These are phyloP conservation scores for Harpagoxenus sublaevis DNA, from an alignment of 2,888 invertebrate species.

Conservation along the genomic window DNA sequence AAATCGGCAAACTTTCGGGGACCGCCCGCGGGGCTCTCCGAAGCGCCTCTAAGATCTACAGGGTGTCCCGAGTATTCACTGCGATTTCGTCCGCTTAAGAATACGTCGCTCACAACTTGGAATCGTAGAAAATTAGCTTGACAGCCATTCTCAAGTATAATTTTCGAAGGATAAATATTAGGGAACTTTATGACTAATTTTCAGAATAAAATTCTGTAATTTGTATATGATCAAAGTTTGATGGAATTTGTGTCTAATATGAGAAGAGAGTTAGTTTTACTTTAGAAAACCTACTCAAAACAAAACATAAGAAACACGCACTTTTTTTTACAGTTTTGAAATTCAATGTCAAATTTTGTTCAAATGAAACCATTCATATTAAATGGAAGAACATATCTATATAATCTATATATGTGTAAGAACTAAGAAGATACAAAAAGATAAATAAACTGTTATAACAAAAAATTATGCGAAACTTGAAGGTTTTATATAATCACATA, in stretches of 20 bases:
- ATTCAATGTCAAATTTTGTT: not conserved
- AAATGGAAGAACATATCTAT: not conserved
- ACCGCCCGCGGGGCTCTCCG: slow-evolving; percentile 77
- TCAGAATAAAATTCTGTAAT: slow-evolving; percentile 1
- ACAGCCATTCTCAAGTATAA: not conserved
- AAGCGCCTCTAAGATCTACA: slow-evolving; percentile 69
- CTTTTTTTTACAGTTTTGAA: not conserved
- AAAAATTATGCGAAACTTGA: not conserved
- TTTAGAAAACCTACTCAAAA: not conserved
- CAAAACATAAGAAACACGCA: not conserved
- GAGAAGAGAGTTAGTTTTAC: not conserved
- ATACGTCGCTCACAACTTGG: not conserved
- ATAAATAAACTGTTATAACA: not conserved
- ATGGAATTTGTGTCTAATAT: not conserved
- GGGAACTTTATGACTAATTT: not conserved
- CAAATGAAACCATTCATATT: not conserved
- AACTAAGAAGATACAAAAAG: too few species aligned
- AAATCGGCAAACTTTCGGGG: slow-evolving; percentile 80
- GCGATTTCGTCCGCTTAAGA: not conserved
- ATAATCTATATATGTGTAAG: not conserved
- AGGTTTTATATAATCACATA: not conserved
- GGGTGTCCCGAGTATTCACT: slow-evolving; percentile 43
- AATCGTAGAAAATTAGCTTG: slow-evolving; percentile 13
- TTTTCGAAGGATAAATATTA: slow-evolving; percentile 11
- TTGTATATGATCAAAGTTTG: not conserved